These are phyloP conservation scores for Drosophila bunnanda DNA, from an alignment of 2,888 invertebrate species.

Conservation along the genomic window DNA sequence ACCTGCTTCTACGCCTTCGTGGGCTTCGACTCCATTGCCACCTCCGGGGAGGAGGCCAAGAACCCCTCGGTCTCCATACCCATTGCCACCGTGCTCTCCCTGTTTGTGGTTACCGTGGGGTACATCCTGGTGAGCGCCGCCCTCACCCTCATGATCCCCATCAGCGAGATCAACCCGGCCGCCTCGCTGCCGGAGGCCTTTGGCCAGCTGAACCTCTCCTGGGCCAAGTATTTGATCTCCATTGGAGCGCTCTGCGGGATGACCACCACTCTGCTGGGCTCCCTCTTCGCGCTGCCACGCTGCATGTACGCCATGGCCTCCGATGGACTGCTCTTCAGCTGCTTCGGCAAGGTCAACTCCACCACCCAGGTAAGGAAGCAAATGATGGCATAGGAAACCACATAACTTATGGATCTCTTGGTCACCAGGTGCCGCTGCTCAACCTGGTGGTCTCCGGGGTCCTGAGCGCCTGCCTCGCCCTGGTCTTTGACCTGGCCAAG, in stretches of 20 bases:
- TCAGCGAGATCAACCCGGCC: slow-evolving; percentile 89
- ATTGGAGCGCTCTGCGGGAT: slow-evolving; percentile 96
- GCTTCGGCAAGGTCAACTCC: slow-evolving; percentile 90
- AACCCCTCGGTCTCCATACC: slow-evolving; percentile 93
- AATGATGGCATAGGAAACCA: not conserved
- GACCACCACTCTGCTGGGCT: slow-evolving; percentile 94
- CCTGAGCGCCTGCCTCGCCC: slow-evolving; percentile 91
- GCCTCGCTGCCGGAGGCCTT: slow-evolving; percentile 94
- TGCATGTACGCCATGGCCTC: slow-evolving; percentile 96
- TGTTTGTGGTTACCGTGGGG: slow-evolving; percentile 91
- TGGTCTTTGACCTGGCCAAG: slow-evolving; percentile 94
- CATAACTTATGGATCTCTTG: not conserved
- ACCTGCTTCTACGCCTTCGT: slow-evolving; percentile 97
- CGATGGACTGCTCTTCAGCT: slow-evolving; percentile 93
- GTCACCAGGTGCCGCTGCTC: slow-evolving; percentile 89
- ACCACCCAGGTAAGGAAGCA: slow-evolving; percentile 85
- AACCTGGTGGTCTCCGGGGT: slow-evolving; percentile 92
- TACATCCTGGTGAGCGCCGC: slow-evolving; percentile 94
- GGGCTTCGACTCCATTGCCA: slow-evolving; percentile 96
- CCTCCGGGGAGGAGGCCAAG: slow-evolving; percentile 93
- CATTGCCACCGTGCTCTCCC: slow-evolving; percentile 91
- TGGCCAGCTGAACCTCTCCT: slow-evolving; percentile 89
- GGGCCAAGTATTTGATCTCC: slow-evolving; percentile 94
- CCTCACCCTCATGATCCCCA: slow-evolving; percentile 92
- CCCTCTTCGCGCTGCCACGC: slow-evolving; percentile 93